These are phyloP conservation scores for Zhengitettix transpicula DNA, from an alignment of 2,888 invertebrate genomes.

Conservation along the genomic window DNA sequence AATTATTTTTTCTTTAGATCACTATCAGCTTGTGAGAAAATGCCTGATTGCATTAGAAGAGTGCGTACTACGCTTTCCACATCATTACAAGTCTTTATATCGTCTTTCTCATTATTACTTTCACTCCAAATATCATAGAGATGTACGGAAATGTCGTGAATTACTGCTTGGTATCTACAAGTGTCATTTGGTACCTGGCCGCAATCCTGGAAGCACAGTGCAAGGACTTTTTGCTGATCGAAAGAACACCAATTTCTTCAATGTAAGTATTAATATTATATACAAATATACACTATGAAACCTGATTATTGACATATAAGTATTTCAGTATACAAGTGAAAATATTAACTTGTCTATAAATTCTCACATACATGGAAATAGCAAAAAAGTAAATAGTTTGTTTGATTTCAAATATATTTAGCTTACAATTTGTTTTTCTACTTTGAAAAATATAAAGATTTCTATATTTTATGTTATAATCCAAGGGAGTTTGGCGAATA, in stretches of 20 bases:
- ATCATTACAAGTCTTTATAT: slow-evolving; percentile 86
- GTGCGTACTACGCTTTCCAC: slow-evolving; percentile 70
- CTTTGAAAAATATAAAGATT: no score
- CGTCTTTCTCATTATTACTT: slow-evolving; percentile 72
- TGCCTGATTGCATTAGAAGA: slow-evolving; percentile 68
- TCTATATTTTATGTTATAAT: slow-evolving; percentile 5
- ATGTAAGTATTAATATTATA: slow-evolving; percentile 35
- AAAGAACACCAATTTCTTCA: slow-evolving; percentile 74
- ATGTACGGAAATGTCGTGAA: slow-evolving; percentile 51
- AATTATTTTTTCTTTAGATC: slow-evolving; percentile 15
- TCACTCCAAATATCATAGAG: slow-evolving; percentile 48
- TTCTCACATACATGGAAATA: no score
- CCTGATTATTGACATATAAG: no score
- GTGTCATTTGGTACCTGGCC: slow-evolving; percentile 16
- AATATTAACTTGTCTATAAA: no score
- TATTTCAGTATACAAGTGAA: no score
- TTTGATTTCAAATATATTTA: no score
- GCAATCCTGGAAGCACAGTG: slow-evolving; percentile 35
- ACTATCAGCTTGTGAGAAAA: slow-evolving; percentile 28
- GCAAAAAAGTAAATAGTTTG: no score
- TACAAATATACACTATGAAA: no score
- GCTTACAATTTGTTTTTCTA: no score
- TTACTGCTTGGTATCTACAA: slow-evolving; percentile 51
- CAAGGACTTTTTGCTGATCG: slow-evolving; percentile 74
- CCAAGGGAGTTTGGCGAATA: slow-evolving; percentile 78